Evolutionary conservation across 2,888 invertebrate species (phyloP).

Genomic region (Eupithecia dodoneata): DNA sequence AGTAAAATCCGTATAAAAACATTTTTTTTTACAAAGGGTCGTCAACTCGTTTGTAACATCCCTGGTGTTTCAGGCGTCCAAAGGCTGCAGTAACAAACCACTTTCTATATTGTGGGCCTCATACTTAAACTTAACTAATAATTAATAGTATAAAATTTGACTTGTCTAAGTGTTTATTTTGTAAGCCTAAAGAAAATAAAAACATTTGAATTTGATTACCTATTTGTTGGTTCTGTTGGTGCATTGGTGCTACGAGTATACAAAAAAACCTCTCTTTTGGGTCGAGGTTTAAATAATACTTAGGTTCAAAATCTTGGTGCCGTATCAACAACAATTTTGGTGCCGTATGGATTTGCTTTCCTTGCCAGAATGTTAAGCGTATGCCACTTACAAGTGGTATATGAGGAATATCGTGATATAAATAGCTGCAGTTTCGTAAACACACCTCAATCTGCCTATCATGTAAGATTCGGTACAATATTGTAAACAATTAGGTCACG

Average conservation of each 20-base stretch:
- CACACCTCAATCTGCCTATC: neutral
- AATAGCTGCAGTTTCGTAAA: neutral
- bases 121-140: neutral
- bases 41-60: neutral
- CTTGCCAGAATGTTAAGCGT: neutral
- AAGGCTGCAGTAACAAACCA: too few relatives aligned
- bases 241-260: neutral
- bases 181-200: too few relatives aligned
- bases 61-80: neutral
- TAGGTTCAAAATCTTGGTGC: too few relatives aligned
- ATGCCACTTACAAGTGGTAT: neutral
- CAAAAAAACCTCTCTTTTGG: neutral
- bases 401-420: neutral
- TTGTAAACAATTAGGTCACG: neutral
- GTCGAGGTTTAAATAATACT: neutral
- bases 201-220: too few relatives aligned
- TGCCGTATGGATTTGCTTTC: neutral
- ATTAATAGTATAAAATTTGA: too few relatives aligned
- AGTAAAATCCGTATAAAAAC: too few relatives aligned
- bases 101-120: neutral
- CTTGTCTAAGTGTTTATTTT: too few relatives aligned
- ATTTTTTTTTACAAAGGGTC: too few relatives aligned
- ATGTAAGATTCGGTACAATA: neutral
- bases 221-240: too few relatives aligned
- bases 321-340: neutral